Percentiles rank a stretch among this genome's conserved stretches.
Conservation (phyloP, 2,113 vertebrate species). For the Craseonycteris thonglongyai region DNA sequence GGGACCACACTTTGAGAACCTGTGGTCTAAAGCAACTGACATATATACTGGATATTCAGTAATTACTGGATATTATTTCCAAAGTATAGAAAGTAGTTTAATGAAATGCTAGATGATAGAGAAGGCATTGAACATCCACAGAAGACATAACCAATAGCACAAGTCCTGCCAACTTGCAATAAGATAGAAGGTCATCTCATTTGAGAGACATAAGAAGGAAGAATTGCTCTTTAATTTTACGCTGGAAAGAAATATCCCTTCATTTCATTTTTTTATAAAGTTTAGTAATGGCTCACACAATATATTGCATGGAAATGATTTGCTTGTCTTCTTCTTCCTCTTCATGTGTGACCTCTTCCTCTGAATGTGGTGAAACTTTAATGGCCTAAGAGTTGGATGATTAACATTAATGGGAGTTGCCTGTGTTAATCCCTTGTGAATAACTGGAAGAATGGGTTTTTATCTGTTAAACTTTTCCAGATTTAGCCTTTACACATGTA, state of each 20-base stretch:
- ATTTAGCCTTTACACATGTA: slow-evolving; percentile 41
- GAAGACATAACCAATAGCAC: background rate
- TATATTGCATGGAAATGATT: slow-evolving; percentile 46
- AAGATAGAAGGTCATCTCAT: background rate
- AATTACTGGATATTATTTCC: background rate
- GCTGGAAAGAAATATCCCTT: background rate
- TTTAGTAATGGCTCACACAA: background rate
- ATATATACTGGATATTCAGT: background rate
- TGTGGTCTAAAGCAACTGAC: background rate
- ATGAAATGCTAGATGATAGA: background rate
- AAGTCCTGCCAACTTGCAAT: background rate
- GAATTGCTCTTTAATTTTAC: background rate
- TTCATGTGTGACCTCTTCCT: slow-evolving; percentile 45
- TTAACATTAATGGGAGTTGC: slow-evolving; percentile 57
- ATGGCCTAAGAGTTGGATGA: slow-evolving; percentile 23
- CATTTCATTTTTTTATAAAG: background rate
- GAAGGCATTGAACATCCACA: background rate
- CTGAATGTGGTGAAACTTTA: slow-evolving; percentile 40
- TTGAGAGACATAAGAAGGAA: background rate
- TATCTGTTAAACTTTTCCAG: slow-evolving; percentile 67
- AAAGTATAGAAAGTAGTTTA: background rate
- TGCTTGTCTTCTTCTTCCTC: slow-evolving; percentile 38
- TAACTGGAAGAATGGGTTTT: slow-evolving; percentile 37
- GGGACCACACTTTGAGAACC: background rate
- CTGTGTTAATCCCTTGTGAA: slow-evolving; percentile 49